Conservation (phyloP, 1,140 invertebrate species). For the Marisa cornuarietis region DNA sequence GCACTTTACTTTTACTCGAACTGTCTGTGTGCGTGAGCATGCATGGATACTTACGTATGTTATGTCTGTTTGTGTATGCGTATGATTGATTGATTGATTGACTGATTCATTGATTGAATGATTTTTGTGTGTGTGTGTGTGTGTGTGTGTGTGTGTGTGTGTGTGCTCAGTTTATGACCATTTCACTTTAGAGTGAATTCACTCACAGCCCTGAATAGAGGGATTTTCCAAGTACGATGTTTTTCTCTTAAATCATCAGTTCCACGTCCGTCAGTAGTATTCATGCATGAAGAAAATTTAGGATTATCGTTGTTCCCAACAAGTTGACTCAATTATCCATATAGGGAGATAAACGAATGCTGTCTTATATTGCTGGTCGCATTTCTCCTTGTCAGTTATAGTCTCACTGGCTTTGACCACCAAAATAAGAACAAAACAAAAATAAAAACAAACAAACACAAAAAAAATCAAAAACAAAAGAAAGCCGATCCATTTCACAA, state of each 20-base stretch:
- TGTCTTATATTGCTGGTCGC: not conserved
- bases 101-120: no score
- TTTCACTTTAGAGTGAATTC: no score
- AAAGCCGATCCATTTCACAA: not conserved
- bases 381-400: not conserved
- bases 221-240: no score
- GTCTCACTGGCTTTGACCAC: not conserved
- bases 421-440: not conserved
- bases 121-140: slow-evolving; percentile 8
- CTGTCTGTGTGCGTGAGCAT: slow-evolving; percentile 4
- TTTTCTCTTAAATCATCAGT: no score
- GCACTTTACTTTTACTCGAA: not conserved
- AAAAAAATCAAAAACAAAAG: slow-evolving; percentile 2
- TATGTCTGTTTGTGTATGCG: not conserved
- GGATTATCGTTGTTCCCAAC: not conserved
- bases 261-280: no score
- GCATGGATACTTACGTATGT: not conserved
- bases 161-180: no score
- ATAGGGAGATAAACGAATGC: not conserved
- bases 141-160: slow-evolving; percentile 11
- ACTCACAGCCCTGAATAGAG: no score
- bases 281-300: not conserved
- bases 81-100: no score
- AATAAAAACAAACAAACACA: slow-evolving; percentile 5
- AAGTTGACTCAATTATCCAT: not conserved